Evolutionary conservation across 2,113 vertebrate genomes (phyloP).

Genomic region (western clawed frog (Xenopus tropicalis)): UCB_Xtro_10.0 CM004443.2:74823501-74824000

Average conservation of each 20-base stretch:
- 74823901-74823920: too few relatives aligned
- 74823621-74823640: constrained; percentile 79
- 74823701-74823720: constrained; percentile 73
- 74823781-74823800: not conserved
- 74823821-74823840: rapidly evolving
- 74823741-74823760: constrained; percentile 74
- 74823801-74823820: not conserved
- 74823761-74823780: constrained; percentile 71
- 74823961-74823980: too few relatives aligned
- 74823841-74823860: not conserved
- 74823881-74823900: too few relatives aligned
- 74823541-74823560: constrained; percentile 60
- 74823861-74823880: too few relatives aligned
- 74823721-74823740: constrained; percentile 75
- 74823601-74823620: constrained; percentile 71
- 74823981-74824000: too few relatives aligned
- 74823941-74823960: too few relatives aligned
- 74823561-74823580: constrained; percentile 82
- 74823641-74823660: constrained; percentile 75
- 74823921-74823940: too few relatives aligned
- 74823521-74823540: too few relatives aligned
- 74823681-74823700: constrained; percentile 69
- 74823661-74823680: constrained; percentile 74
- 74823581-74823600: constrained; percentile 80
- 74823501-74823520: too few relatives aligned